phyloP scores from a whole-genome alignment of 2,888 invertebrate genomes.

The Dermolepida albohirtum region DNA sequence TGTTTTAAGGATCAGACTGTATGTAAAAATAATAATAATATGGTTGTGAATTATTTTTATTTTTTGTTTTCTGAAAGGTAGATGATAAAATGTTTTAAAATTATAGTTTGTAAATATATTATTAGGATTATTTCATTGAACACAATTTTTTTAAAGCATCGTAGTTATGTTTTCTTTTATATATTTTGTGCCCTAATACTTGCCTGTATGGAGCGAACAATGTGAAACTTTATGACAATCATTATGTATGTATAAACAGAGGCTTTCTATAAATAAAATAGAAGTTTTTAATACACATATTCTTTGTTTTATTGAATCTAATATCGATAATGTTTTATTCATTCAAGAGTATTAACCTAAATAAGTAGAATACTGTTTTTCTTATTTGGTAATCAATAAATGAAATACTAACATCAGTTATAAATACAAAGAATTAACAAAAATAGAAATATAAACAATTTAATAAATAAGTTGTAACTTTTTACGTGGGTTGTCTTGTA shows the following conservation, averaged over 20 bases:
- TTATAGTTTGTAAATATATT: not conserved
- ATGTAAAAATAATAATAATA: conserved; percentile 23
- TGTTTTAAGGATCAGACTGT: conserved; percentile 28
- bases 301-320: not conserved
- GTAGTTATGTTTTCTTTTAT: not conserved
- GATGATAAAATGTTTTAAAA: no score
- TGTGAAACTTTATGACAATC: conserved; percentile 20
- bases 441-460: no score
- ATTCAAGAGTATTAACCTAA: no score
- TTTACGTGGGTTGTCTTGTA: no score
- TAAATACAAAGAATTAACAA: no score
- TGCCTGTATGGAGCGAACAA: conserved; percentile 19
- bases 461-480: no score
- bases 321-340: no score
- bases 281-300: not conserved
- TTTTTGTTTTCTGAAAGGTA: no score
- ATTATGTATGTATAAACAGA: conserved; percentile 18
- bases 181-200: conserved; percentile 28
- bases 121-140: conserved; percentile 2
- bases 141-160: not conserved
- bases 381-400: no score
- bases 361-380: no score
- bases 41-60: conserved; percentile 24
- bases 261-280: conserved; percentile 29
- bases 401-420: no score